Percentiles rank a stretch among this genome's conserved stretches.
These are phyloP conservation scores for Drosophila persimilis DNA, from an alignment of 1,140 invertebrate species.

Conservation along the genomic window DNA sequence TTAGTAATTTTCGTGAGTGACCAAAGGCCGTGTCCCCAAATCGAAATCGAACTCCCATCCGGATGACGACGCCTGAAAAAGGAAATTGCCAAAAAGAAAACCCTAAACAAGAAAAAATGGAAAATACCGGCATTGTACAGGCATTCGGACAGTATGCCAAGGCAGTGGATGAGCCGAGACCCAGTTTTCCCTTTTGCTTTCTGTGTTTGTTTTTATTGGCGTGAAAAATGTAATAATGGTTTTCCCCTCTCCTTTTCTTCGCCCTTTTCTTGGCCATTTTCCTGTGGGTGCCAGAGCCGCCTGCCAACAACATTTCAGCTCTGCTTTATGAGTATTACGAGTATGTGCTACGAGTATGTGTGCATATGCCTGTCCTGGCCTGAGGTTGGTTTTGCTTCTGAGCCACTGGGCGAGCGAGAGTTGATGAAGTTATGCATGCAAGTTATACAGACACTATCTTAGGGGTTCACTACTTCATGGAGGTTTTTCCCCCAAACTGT, in stretches of 20 bases:
- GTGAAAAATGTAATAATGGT: constrained; percentile 78
- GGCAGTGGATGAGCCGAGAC: constrained; percentile 54
- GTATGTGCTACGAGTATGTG: too few relatives aligned
- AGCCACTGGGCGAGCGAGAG: constrained; percentile 15
- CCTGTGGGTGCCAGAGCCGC: constrained; percentile 26
- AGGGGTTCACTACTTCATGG: constrained; percentile 27
- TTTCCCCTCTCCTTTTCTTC: too few relatives aligned
- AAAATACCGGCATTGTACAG: constrained; percentile 24
- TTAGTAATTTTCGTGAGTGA: constrained; percentile 76
- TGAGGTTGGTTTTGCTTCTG: constrained; percentile 31
- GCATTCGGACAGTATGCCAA: constrained; percentile 4
- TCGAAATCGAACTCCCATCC: constrained; percentile 27
- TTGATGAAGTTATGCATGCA: constrained; percentile 71
- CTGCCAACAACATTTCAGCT: constrained; percentile 34
- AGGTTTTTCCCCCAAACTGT: constrained; percentile 20
- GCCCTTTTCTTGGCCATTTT: neutral
- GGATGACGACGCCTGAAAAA: constrained; percentile 29
- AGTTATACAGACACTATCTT: constrained; percentile 52
- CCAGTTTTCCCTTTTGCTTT: constrained; percentile 30
- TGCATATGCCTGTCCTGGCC: neutral
- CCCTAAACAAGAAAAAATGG: constrained; percentile 13
- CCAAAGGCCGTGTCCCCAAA: constrained; percentile 23
- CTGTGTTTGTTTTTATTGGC: constrained; percentile 78
- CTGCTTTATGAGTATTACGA: constrained; percentile 33
- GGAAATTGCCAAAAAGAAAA: constrained; percentile 63